These are phyloP conservation scores for Margaritifera margaritifera DNA, from an alignment of 2,888 invertebrate species.

Conservation along the genomic window DNA sequence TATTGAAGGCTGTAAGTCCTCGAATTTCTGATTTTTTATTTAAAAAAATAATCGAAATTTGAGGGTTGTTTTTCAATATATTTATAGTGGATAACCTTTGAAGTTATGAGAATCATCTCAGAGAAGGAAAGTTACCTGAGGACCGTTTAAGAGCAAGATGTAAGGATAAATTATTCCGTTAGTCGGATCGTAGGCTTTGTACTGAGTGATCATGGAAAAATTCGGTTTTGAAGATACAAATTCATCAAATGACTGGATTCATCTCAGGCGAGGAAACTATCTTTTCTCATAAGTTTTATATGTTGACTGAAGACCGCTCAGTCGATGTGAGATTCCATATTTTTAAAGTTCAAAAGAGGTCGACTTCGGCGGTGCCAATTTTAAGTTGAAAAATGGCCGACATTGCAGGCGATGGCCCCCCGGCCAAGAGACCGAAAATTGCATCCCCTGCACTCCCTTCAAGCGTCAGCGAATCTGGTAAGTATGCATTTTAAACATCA, in stretches of 20 bases:
- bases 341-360: no score
- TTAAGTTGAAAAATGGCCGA: slow-evolving; percentile 41
- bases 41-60: slow-evolving; percentile 16
- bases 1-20: slow-evolving; percentile 88
- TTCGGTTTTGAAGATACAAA: no score
- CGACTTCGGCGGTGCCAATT: no score
- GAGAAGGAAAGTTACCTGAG: slow-evolving; percentile 16
- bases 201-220: slow-evolving; percentile 1
- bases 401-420: slow-evolving; percentile 84
- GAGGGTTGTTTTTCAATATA: no score
- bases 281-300: no score
- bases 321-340: no score
- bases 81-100: slow-evolving; percentile 18
- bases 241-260: no score
- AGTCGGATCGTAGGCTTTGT: slow-evolving; percentile 19
- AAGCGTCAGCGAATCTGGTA: slow-evolving; percentile 62
- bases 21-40: slow-evolving; percentile 81
- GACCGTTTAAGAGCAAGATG: slow-evolving; percentile 33
- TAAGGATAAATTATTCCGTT: slow-evolving; percentile 46
- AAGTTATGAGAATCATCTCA: slow-evolving; percentile 25
- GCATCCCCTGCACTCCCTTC: slow-evolving; percentile 59
- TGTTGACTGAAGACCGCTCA: no score
- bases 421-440: slow-evolving; percentile 96
- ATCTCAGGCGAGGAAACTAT: no score
- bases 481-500: slow-evolving; percentile 13